These are phyloP conservation scores for Margaritifera margaritifera DNA, from an alignment of 2,888 invertebrate genomes.

Conservation along the genomic window DNA sequence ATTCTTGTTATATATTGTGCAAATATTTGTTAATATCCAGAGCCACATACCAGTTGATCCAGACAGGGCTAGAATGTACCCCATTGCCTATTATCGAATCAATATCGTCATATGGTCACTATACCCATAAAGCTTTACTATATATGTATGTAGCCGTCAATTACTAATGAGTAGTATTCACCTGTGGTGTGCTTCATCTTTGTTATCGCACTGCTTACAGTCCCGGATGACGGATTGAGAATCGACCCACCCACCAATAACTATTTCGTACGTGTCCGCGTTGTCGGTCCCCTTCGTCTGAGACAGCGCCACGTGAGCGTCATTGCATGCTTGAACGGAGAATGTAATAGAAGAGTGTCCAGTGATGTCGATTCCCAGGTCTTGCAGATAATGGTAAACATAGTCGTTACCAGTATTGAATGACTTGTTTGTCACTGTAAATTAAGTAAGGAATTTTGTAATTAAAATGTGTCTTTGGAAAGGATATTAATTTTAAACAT, in stretches of 20 bases:
- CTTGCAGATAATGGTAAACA: conserved; percentile 40
- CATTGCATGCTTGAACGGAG: conserved; percentile 84
- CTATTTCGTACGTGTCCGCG: conserved; percentile 87
- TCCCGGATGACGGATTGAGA: conserved; percentile 77
- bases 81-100: too few species aligned
- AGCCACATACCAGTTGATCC: too few species aligned
- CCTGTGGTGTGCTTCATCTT: conserved; percentile 22
- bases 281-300: conserved; percentile 76
- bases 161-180: background rate
- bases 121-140: background rate
- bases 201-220: conserved; percentile 49
- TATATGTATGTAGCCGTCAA: too few species aligned
- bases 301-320: conserved; percentile 89
- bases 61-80: too few species aligned
- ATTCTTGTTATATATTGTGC: too few species aligned
- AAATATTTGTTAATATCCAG: too few species aligned
- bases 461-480: background rate
- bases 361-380: conserved; percentile 36
- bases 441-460: too few species aligned
- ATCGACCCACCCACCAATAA: conserved; percentile 92
- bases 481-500: too few species aligned
- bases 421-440: conserved; percentile 21
- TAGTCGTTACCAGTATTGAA: conserved; percentile 38
- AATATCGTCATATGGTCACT: background rate
- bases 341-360: conserved; percentile 74